Percentiles rank a stretch among this genome's conserved stretches.
phyloP scores from a whole-genome alignment of 1,140 invertebrate species.

The Apis laboriosa region DNA sequence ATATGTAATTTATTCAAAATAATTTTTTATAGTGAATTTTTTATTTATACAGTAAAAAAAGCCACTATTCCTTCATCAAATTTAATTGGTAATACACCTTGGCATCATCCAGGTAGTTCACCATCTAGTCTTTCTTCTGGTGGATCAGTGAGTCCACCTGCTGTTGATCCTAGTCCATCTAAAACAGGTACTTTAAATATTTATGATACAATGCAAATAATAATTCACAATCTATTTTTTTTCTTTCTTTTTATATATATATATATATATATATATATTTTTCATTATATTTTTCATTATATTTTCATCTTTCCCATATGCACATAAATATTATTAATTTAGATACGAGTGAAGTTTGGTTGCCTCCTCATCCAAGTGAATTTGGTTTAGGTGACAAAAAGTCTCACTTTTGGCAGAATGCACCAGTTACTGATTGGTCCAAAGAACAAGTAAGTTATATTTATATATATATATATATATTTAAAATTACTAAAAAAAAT shows the following conservation, averaged over 20 bases:
- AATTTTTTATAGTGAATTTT: constrained; percentile 1
- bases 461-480: constrained; percentile 20
- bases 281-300: neutral
- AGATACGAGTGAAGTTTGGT: constrained; percentile 82
- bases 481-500: constrained; percentile 33
- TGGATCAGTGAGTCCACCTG: constrained; percentile 79
- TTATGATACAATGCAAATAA: neutral
- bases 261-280: no score
- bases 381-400: constrained; percentile 83
- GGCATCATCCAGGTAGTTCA: constrained; percentile 81
- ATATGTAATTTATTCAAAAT: neutral
- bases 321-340: constrained; percentile 48
- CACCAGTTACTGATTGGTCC: constrained; percentile 90
- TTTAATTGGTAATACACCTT: constrained; percentile 71
- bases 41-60: constrained; percentile 82
- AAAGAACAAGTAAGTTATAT: constrained; percentile 88
- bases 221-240: neutral
- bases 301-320: constrained; percentile 11
- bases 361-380: constrained; percentile 78
- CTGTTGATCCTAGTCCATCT: constrained; percentile 79
- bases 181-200: constrained; percentile 74
- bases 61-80: constrained; percentile 82
- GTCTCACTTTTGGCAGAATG: constrained; percentile 86
- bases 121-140: constrained; percentile 85
- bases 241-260: neutral